phyloP scores from a whole-genome alignment of 2,113 vertebrate genomes.

The Pollachius pollachius region DNA sequence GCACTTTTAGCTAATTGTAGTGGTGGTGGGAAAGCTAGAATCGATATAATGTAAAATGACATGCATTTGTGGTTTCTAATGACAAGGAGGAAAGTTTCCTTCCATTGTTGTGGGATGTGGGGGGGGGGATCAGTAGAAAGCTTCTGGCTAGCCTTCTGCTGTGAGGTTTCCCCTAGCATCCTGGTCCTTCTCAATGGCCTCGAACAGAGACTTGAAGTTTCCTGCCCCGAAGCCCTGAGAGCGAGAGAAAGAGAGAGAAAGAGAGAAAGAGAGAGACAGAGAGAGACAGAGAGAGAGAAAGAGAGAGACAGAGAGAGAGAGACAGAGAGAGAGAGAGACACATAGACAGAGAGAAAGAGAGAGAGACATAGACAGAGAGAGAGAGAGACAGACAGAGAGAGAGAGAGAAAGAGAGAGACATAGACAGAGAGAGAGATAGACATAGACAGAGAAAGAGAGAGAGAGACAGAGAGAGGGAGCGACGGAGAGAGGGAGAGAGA shows the following conservation, averaged over 20 bases:
- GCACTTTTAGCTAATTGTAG: too few relatives aligned
- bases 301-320: conserved; percentile 50
- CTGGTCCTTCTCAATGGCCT: conserved; percentile 82
- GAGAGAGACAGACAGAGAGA: conserved; percentile 20
- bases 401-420: too few relatives aligned
- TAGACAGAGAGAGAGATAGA: not conserved
- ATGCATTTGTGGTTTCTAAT: too few relatives aligned
- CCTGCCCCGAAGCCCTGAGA: conserved; percentile 81
- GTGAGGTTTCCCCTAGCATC: conserved; percentile 81
- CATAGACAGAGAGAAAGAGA: too few relatives aligned
- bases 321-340: conserved; percentile 4
- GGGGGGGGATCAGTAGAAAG: conserved; percentile 55
- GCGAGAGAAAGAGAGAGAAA: conserved; percentile 7
- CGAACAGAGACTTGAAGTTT: conserved; percentile 84
- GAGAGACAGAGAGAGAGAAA: too few relatives aligned
- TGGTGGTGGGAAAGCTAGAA: too few relatives aligned
- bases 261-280: conserved; percentile 17
- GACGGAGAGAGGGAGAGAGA: not conserved
- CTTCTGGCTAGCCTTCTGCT: conserved; percentile 48
- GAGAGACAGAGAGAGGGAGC: conserved; percentile 21
- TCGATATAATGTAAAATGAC: too few relatives aligned
- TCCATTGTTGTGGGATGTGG: too few relatives aligned
- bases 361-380: conserved; percentile 25
- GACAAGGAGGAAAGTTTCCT: too few relatives aligned
- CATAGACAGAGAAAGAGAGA: conserved; percentile 24